A percentile compares a stretch with the other conserved stretches of the same genome.
These are phyloP conservation scores for Actinernus sp. DNA, from an alignment of 92 coral and sea anemone species.

Conservation along the genomic window DNA sequence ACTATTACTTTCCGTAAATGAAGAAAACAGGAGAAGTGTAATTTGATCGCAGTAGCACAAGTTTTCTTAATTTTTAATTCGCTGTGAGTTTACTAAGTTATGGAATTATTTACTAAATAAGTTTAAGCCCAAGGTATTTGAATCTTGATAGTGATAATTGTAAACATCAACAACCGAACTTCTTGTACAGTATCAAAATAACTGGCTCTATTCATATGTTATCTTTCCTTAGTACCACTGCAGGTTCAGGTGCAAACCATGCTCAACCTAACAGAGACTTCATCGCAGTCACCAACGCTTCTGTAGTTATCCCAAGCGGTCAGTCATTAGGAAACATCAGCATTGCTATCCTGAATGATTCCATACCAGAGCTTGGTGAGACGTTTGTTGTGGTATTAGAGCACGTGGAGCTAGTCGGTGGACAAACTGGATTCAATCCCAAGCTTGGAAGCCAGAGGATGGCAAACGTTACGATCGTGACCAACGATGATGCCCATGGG, in stretches of 20 bases:
- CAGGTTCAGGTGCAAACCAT: conserved; percentile 27
- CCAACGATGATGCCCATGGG: conserved; percentile 91
- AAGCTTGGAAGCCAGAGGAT: conserved; percentile 57
- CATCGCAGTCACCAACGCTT: conserved; percentile 62
- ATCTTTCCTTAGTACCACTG: conserved; percentile 48
- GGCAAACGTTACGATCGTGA: conserved; percentile 82
- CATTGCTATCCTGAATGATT: conserved; percentile 73
- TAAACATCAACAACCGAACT: too few relatives aligned
- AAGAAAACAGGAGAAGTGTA: too few relatives aligned
- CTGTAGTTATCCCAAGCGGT: conserved; percentile 72
- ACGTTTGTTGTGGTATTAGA: conserved; percentile 71
- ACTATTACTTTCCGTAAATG: too few relatives aligned
- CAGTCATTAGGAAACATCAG: conserved; percentile 59
- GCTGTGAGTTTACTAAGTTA: too few relatives aligned
- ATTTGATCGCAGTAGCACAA: too few relatives aligned
- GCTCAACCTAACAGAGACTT: conserved; percentile 81
- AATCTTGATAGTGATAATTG: too few relatives aligned
- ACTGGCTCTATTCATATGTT: too few relatives aligned
- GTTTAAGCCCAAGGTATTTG: too few relatives aligned
- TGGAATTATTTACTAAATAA: too few relatives aligned
- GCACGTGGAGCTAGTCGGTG: conserved; percentile 72
- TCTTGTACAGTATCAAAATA: too few relatives aligned
- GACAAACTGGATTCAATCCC: conserved; percentile 54
- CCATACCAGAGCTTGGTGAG: conserved; percentile 83
- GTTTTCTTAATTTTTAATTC: too few relatives aligned